Base-by-base conservation (phyloP, 2,113 vertebrate genomes). In the Marmota monax region DNA sequence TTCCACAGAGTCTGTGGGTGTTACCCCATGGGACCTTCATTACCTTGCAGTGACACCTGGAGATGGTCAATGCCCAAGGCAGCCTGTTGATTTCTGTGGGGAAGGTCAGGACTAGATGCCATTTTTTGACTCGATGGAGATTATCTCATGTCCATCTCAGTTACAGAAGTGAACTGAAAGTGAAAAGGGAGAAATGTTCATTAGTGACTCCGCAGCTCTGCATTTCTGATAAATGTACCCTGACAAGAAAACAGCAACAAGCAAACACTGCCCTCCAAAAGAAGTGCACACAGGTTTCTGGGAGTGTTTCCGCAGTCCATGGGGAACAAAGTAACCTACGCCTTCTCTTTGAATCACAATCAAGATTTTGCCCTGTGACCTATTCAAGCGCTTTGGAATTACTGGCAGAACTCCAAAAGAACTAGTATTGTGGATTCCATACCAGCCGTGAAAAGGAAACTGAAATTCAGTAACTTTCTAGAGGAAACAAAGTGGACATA, bases 51-150 rank as follows among this genome's bases (percentile, higher is more conserved):
- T 0, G 98, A 98, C 16, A 98, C 96, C 16, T 97, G 96, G 48
- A 98, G 98, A 91, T 99, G 98, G 22, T 99, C 98, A 34, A 98
- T 98, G 97, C 97, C 98, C 4, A 95, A 96, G 96, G 98, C 98
- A 91, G 84, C 91, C 95, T 98, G 98, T 48, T 98, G 98, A 69
- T 98, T 98, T 65, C 96, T 78, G 0, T 84, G 27, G 27, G 98
- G 94, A 96, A 92, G 95, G 69, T 45, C 96, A 67, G 97, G 77
- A 32, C 91, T 51, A 7, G 97, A 97, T 34, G 98, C 97, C 99
- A 99, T 99, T 5, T 85, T 88, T 92, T 17, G 79, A 97, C 29
- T 80, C 90, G 39, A 2, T 0, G 78, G 37, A 90, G 84, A 95
- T 67, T 96, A 95, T 92, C 97, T 4, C 98, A 97, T 95, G 61